Base-by-base conservation (phyloP, 2,797 vertebrate genomes). In the Coreius guichenoti region DNA sequence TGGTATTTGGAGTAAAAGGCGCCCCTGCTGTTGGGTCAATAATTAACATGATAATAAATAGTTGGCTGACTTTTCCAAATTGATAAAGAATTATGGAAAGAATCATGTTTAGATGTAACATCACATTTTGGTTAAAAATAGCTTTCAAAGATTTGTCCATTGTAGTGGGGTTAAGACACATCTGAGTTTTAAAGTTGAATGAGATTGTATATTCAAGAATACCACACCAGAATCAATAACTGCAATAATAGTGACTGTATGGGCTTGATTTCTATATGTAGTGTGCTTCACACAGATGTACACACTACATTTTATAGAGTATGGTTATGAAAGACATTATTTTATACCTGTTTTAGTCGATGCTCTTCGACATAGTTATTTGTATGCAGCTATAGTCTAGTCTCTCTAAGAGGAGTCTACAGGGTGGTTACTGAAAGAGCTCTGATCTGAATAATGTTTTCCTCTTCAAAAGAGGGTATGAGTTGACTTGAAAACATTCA, bases 401-500 rank as follows among this genome's bases (percentile, higher is more conserved):
- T 87, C 90, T 94, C 88, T 88, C 83, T 86, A 91, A 93, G 89
- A 92, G 89, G 92, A 91, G 92, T 94, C 47, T 84, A 73, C 63
- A 77, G 74, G 43, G 63, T 83, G 89, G 88, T 91, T 91, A 92
- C 91, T 91, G 88, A 89, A 89, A 91, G 90, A 91, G 90, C 90
- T 91, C 85, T 89, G 90, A 89, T 93, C 91, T 92, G 91, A 94
- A 93, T 86, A 82, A 83, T 94, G 92, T 93, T 93, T 86, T 81
- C 61, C 82, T 84, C 77, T 86, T 94, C 90, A 88, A 95, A 95
- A 93, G 89, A 86, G 84, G 91, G 91, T 88, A 91, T 86, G 89
- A 90, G 85, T 84, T 88, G 91, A 92, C 91, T 90, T 90, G 84
- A 91, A 93, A 91, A 93, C 91, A 93, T 91, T 93, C 82, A 90